phyloP scores from a whole-genome alignment of 2,888 invertebrate species.

The Terebella lapidaria region DNA sequence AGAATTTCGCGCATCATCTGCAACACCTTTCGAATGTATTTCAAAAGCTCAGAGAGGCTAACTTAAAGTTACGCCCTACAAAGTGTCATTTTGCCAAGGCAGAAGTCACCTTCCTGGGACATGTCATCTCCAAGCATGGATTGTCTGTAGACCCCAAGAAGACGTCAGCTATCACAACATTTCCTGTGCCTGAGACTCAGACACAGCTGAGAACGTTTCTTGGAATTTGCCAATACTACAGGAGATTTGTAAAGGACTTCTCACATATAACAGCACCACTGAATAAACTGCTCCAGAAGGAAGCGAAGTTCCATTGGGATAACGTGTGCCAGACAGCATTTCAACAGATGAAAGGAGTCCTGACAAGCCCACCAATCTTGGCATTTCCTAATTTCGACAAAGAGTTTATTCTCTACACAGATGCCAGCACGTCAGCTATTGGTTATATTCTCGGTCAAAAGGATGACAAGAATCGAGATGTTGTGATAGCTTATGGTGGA shows the following conservation, averaged over 20 bases:
- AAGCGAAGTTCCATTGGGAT: background rate
- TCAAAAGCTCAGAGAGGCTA: background rate
- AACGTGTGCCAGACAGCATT: background rate
- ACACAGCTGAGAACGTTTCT: too few species aligned
- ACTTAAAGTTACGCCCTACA: background rate
- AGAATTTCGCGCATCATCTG: background rate
- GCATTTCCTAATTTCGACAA: background rate
- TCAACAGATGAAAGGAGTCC: background rate
- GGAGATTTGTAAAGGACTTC: background rate
- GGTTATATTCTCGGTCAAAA: constrained; percentile 25
- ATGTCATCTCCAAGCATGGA: background rate
- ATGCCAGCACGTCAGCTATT: constrained; percentile 22
- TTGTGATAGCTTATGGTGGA: constrained; percentile 24
- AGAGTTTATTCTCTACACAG: constrained; percentile 5
- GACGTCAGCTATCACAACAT: background rate
- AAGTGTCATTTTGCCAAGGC: background rate
- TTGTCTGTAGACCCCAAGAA: background rate
- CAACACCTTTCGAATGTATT: background rate
- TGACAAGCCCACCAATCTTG: background rate
- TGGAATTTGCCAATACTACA: too few species aligned
- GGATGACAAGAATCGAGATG: constrained; percentile 16
- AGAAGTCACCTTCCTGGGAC: background rate
- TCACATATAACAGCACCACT: background rate
- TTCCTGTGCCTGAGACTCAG: background rate
- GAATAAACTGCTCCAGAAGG: background rate